Evolutionary conservation across 1,140 invertebrate species (phyloP).

Genomic region (Papilio machaon): DNA sequence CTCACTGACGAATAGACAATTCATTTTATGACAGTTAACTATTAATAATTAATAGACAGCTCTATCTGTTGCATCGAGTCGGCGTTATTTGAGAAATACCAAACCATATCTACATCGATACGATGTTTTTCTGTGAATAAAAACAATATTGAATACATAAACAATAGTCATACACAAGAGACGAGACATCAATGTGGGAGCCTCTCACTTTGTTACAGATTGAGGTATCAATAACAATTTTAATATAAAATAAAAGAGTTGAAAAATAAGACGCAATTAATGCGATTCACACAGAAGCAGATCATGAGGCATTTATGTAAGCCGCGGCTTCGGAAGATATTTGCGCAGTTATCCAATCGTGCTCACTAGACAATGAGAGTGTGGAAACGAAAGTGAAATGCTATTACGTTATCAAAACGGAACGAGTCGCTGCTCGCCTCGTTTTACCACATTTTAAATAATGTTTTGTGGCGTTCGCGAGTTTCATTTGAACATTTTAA

Average conservation of each 20-base stretch:
- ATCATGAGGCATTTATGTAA: constrained; percentile 69
- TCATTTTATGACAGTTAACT: constrained; percentile 57
- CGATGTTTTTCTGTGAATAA: constrained; percentile 41
- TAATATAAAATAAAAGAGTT: constrained; percentile 59
- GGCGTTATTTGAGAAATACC: constrained; percentile 22
- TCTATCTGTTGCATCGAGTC: constrained; percentile 39
- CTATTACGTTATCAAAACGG: constrained; percentile 72
- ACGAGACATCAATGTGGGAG: constrained; percentile 47
- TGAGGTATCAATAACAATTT: constrained; percentile 67
- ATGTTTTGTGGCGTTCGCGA: constrained; percentile 11
- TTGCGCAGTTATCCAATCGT: constrained; percentile 75
- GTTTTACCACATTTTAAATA: constrained; percentile 12
- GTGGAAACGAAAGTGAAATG: constrained; percentile 77
- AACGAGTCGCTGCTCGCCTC: constrained; percentile 49
- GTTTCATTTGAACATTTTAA: constrained; percentile 1
- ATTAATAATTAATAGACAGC: constrained; percentile 64
- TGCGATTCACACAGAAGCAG: constrained; percentile 67
- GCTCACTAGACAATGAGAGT: constrained; percentile 74
- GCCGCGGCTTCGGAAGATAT: constrained; percentile 66
- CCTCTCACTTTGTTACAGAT: constrained; percentile 68
- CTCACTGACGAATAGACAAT: constrained; percentile 66
- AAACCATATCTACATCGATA: not conserved
- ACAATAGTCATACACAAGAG: constrained; percentile 4
- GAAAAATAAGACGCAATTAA: constrained; percentile 70
- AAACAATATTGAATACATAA: constrained; percentile 47